phyloP scores from a whole-genome alignment of 2,888 invertebrate species.

The Apodemia hepburni region DNA sequence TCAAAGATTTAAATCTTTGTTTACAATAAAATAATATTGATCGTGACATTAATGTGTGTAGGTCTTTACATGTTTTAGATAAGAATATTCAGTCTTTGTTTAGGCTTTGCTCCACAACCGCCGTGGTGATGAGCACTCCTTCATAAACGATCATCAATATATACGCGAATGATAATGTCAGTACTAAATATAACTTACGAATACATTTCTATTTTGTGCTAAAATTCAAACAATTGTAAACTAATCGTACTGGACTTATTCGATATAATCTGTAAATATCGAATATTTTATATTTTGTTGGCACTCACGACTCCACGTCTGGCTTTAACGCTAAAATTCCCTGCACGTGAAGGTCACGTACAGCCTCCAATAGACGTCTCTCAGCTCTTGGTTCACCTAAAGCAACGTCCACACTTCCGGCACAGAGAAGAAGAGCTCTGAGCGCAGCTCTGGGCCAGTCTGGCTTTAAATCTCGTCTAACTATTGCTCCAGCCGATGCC shows the following conservation, averaged over 20 bases:
- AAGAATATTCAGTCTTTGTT: conserved; percentile 73
- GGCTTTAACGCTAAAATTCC: conserved; percentile 82
- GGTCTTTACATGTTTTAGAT: conserved; percentile 49
- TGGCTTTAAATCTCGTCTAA: conserved; percentile 71
- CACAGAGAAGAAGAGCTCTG: conserved; percentile 87
- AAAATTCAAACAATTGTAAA: conserved; percentile 43
- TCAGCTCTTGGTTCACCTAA: conserved; percentile 88
- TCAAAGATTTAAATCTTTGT: conserved; percentile 12
- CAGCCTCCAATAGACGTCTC: conserved; percentile 85
- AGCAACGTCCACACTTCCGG: conserved; percentile 90
- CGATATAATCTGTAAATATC: conserved; percentile 32
- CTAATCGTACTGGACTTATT: conserved; percentile 40
- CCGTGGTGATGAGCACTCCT: conserved; percentile 37
- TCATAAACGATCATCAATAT: conserved; percentile 47
- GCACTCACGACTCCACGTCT: conserved; percentile 63
- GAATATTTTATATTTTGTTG: conserved; percentile 38
- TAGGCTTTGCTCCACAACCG: conserved; percentile 54
- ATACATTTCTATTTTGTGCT: conserved; percentile 50
- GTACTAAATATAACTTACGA: conserved; percentile 37
- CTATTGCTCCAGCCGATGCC: conserved; percentile 75
- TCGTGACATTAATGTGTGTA: conserved; percentile 27
- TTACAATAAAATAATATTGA: conserved; percentile 12
- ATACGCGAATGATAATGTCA: conserved; percentile 29
- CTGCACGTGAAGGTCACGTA: conserved; percentile 86
- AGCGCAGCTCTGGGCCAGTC: conserved; percentile 86